These are phyloP conservation scores for Penelope pileata DNA, from an alignment of 2,113 vertebrate species.

Conservation along the genomic window DNA sequence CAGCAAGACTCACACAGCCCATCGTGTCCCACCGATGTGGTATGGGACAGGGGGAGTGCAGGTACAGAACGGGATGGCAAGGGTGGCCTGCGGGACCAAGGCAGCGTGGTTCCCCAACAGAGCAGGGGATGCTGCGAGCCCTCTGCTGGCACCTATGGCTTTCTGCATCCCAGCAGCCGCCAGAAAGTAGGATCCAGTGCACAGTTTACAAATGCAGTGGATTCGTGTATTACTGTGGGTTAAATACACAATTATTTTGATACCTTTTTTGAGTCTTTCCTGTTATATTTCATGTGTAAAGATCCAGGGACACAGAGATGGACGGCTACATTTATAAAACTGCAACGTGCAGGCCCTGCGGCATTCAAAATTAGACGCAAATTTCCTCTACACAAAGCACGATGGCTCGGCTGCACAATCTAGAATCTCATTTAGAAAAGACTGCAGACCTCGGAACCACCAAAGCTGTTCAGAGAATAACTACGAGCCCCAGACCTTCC, in stretches of 20 bases:
- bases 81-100: not conserved
- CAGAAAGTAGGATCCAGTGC: not conserved
- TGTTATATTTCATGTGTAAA: not conserved
- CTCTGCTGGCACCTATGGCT: conserved; percentile 4
- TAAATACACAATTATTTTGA: not conserved
- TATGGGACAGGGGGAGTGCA: not conserved
- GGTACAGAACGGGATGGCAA: fast-evolving
- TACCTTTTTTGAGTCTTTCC: not conserved
- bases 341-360: not conserved
- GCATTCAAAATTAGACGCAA: not conserved
- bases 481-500: not conserved
- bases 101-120: fast-evolving
- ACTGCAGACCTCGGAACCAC: not conserved
- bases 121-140: not conserved
- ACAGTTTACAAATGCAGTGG: not conserved
- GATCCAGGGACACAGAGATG: not conserved
- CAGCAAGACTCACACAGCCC: not conserved
- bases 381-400: not conserved
- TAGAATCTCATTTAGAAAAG: not conserved
- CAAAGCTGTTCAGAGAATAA: not conserved
- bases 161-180: not conserved
- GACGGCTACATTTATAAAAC: not conserved
- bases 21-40: not conserved
- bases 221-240: not conserved
- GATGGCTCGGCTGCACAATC: not conserved